Evolutionary conservation across 2,797 vertebrate species (phyloP), one percentile per base, ranked within the genome.

Genomic region (Aselliscus stoliczkanus): DNA sequence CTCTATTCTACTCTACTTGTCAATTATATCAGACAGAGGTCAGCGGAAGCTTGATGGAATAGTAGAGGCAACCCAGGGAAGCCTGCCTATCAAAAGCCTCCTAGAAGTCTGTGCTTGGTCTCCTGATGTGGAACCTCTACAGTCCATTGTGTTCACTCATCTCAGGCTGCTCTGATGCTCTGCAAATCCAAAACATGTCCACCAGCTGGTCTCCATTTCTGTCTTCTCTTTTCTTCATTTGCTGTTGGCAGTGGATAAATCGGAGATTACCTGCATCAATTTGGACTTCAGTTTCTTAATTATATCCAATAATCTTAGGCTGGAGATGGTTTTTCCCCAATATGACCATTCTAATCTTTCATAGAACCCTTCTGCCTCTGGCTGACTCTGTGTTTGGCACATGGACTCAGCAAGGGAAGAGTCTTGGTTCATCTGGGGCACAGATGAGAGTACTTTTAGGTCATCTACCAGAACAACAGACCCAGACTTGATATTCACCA

Each of bases 251-350:
- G 25, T 92, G 85, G 86, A 87, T 89, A 79, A 96, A 90, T 73
- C 75, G 88, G 87, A 73, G 62, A 81, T 81, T 90, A 72, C 65
- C 86, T 89, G 54, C 42, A 11, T 81, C 64, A 76, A 20, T 90
- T 94, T 56, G 37, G 62, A 96, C 82, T 94, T 94, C 37, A 83
- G 47, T 64, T 94, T 94, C 85, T 86, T 94, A 93, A 84, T 83
- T 89, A 70, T 81, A 56, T 84, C 86, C 91, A 58, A 72, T 34
- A 14, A 90, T 94, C 79, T 95, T 76, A 89, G 79, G 12, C 75
- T 93, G 62, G 70, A 88, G 64, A 93, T 89, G 23, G 54, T 92
- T 95, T 65, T 79, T 18, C 76, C 79, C 58, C 73, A 79, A 0
- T 39, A 27, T 73, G 50, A 79, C 81, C 23, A 27, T 31, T 80